Percentiles rank a stretch among this genome's conserved stretches.
These are phyloP conservation scores for Porites australiensis DNA, from an alignment of 64 coral and sea anemone species.

Conservation along the genomic window DNA sequence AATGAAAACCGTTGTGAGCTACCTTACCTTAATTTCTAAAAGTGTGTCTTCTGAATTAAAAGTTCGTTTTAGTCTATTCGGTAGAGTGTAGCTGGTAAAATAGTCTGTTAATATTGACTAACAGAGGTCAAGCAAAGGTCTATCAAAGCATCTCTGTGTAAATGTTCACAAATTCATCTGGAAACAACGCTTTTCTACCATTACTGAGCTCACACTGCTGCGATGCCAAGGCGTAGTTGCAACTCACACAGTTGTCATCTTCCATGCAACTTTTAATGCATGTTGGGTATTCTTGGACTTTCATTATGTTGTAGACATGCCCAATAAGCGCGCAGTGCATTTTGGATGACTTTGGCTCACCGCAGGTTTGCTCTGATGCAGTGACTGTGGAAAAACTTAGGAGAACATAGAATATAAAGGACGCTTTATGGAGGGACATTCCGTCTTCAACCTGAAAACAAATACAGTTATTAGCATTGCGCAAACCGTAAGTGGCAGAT, in stretches of 20 bases:
- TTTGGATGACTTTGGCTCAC: background rate
- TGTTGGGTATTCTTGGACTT: constrained; percentile 1
- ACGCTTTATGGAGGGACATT: too few relatives aligned
- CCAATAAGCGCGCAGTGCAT: constrained; percentile 9
- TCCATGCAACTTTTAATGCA: background rate
- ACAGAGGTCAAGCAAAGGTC: background rate
- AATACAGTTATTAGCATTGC: background rate
- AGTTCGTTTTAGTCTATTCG: too few relatives aligned
- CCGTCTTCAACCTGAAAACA: background rate
- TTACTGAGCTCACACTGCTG: background rate
- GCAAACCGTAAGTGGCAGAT: too few relatives aligned
- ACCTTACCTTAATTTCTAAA: too few relatives aligned
- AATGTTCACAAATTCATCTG: background rate
- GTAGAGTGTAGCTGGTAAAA: too few relatives aligned
- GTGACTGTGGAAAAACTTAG: background rate
- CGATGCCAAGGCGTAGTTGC: background rate
- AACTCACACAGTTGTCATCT: background rate
- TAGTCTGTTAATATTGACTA: too few relatives aligned
- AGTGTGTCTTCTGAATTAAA: too few relatives aligned
- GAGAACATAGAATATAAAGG: background rate
- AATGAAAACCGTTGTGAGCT: too few relatives aligned
- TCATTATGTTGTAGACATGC: background rate
- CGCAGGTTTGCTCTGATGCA: background rate
- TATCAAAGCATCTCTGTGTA: constrained; percentile 2
- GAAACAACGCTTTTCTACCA: background rate